Percentiles rank a stretch among this genome's conserved stretches.
Conservation (phyloP, 2,888 invertebrate genomes). For the Chrysopilus asiliformis region DNA sequence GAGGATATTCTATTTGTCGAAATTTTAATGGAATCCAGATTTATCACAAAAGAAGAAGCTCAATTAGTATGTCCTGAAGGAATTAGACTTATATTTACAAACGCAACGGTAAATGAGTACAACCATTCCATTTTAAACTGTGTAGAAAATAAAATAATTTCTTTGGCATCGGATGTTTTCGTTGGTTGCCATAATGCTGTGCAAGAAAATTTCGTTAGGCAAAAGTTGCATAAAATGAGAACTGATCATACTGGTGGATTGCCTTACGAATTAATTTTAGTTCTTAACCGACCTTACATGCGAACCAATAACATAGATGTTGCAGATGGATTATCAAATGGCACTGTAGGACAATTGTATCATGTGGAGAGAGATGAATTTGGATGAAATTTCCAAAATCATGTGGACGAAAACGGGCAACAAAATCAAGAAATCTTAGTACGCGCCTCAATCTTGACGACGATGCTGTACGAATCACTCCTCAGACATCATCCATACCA, state of each 20-base stretch:
- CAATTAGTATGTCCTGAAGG: slow-evolving; percentile 14
- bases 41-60: neutral
- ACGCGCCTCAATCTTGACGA: slow-evolving; percentile 1
- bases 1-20: neutral
- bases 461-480: slow-evolving; percentile 8
- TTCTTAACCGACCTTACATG: slow-evolving; percentile 12
- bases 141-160: slow-evolving; percentile 7
- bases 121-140: slow-evolving; percentile 9
- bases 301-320: slow-evolving; percentile 15
- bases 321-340: slow-evolving; percentile 16
- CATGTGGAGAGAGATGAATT: slow-evolving; percentile 5
- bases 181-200: slow-evolving; percentile 7
- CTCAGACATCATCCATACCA: slow-evolving; percentile 4
- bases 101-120: slow-evolving; percentile 14
- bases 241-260: slow-evolving; percentile 9
- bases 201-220: slow-evolving; percentile 10
- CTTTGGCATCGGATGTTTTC: slow-evolving; percentile 6
- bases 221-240: slow-evolving; percentile 13
- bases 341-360: slow-evolving; percentile 7
- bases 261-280: slow-evolving; percentile 11
- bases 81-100: slow-evolving; percentile 17
- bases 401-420: slow-evolving; percentile 9
- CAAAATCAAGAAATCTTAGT: slow-evolving; percentile 2
- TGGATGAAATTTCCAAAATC: slow-evolving; percentile 7
- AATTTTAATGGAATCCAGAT: neutral